Conservation (phyloP, 1,140 invertebrate species). For the Apis mellifera region DNA sequence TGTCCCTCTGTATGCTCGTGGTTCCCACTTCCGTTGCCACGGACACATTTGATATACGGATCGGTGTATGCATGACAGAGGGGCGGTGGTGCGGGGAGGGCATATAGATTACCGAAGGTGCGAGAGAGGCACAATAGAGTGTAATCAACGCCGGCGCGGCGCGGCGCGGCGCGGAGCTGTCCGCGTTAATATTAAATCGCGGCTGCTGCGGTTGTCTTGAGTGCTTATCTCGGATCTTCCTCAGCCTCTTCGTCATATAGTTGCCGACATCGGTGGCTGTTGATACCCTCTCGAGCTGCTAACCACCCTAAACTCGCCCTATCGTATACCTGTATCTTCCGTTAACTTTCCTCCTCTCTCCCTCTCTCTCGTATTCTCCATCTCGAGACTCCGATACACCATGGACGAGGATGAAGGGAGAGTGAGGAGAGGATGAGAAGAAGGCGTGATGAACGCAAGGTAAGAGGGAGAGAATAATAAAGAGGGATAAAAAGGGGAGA, state of each 20-base stretch:
- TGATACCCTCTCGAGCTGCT: slow-evolving; percentile 39
- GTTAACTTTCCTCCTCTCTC: neutral
- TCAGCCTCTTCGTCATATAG: slow-evolving; percentile 54
- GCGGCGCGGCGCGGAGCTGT: slow-evolving; percentile 37
- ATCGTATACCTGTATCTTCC: slow-evolving; percentile 21
- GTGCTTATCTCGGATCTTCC: slow-evolving; percentile 72
- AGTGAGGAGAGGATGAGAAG: neutral
- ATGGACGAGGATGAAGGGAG: no score
- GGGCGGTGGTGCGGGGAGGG: slow-evolving; percentile 54
- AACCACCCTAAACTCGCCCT: slow-evolving; percentile 36
- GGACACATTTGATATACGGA: slow-evolving; percentile 77
- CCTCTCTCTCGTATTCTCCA: neutral
- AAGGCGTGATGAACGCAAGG: neutral
- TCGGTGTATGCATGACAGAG: slow-evolving; percentile 71
- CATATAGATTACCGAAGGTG: slow-evolving; percentile 78
- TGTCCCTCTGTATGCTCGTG: slow-evolving; percentile 39
- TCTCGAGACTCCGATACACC: neutral
- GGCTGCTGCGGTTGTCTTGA: slow-evolving; percentile 72
- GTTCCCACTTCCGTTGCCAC: slow-evolving; percentile 73
- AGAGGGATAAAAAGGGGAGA: slow-evolving; percentile 2
- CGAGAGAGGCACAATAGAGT: slow-evolving; percentile 75
- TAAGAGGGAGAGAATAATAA: neutral
- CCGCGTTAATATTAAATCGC: slow-evolving; percentile 77
- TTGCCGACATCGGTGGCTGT: slow-evolving; percentile 48
- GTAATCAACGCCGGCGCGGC: slow-evolving; percentile 73